Evolutionary conservation across 2,888 invertebrate genomes (phyloP).

Genomic region (Carcina quercana): DNA sequence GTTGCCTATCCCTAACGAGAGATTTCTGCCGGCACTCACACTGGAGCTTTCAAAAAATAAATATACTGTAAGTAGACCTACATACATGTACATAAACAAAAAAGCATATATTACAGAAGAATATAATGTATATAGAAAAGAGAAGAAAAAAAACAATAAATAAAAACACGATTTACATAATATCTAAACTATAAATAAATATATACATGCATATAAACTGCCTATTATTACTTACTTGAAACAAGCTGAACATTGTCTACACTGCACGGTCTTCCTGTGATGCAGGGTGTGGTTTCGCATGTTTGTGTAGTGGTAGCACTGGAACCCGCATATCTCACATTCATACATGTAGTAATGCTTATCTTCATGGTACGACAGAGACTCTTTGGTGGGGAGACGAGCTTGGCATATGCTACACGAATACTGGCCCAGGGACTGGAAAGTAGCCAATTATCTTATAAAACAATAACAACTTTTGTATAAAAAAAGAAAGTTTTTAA

Average conservation of each 20-base stretch:
- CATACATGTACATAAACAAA: not conserved
- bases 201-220: too few species aligned
- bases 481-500: not conserved
- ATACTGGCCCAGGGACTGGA: not conserved
- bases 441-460: not conserved
- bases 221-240: conserved; percentile 1
- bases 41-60: not conserved
- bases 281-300: not conserved
- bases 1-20: too few species aligned
- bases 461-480: not conserved
- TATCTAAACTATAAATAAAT: not conserved
- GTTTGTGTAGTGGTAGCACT: not conserved
- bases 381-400: not conserved
- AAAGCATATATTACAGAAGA: not conserved
- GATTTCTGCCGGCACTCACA: too few species aligned
- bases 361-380: not conserved
- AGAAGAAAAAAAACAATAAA: not conserved
- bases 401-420: not conserved
- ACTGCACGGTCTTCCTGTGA: not conserved
- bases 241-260: not conserved
- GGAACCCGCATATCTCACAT: not conserved
- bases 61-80: not conserved
- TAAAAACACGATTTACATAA: not conserved
- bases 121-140: not conserved
- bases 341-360: not conserved